Evolutionary conservation across 1,140 invertebrate genomes (phyloP).

Genomic region (Conopomorpha cramerella): DNA sequence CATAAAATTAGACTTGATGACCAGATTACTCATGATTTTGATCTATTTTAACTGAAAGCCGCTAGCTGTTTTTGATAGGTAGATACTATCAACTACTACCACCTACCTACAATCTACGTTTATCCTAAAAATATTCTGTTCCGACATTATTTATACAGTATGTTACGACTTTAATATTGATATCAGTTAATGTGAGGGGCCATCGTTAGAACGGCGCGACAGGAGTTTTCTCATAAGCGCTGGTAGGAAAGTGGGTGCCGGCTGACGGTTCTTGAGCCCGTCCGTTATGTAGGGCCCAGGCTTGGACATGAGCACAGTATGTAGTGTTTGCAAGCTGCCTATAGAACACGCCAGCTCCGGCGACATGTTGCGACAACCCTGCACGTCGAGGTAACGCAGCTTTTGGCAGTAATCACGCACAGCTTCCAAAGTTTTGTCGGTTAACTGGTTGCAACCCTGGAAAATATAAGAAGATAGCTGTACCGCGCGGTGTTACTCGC

Average conservation of each 20-base stretch:
- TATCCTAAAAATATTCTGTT: no score
- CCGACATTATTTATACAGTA: no score
- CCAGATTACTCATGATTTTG: no score
- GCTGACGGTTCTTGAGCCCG: conserved; percentile 35
- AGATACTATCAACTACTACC: no score
- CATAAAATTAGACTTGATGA: no score
- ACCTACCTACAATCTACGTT: no score
- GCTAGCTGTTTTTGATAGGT: no score
- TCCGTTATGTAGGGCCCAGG: conserved; percentile 46
- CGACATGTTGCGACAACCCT: conserved; percentile 64
- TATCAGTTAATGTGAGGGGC: no score
- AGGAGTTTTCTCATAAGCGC: conserved; percentile 35
- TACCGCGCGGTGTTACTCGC: no score
- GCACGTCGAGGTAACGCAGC: conserved; percentile 64
- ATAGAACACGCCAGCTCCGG: conserved; percentile 57
- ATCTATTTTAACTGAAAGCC: no score
- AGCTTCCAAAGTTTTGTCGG: conserved; percentile 64
- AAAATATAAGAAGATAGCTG: conserved; percentile 1
- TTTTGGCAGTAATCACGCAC: conserved; percentile 63
- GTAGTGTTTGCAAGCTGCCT: conserved; percentile 49
- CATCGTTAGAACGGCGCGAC: background rate
- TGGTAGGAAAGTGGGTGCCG: conserved; percentile 34
- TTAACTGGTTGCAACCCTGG: conserved; percentile 70
- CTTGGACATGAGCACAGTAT: conserved; percentile 48
- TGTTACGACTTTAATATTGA: no score